Base-by-base conservation (phyloP, 2,888 invertebrate genomes). In the Chalcosyrphus nemorum region DNA sequence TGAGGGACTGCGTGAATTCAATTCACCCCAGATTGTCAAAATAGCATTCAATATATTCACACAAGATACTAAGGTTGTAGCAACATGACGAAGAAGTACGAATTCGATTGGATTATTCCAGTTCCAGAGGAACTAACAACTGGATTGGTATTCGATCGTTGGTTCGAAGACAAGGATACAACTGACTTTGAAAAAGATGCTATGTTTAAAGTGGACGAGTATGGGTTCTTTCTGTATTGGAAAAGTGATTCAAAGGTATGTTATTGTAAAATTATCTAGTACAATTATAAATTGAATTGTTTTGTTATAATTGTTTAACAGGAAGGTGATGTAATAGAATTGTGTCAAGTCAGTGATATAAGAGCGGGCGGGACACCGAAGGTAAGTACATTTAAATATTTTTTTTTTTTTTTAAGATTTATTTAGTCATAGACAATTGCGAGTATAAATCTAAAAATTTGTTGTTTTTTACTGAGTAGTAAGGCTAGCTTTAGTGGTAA, bases 211-310 rank as follows among this genome's bases (percentile, higher is more conserved):
- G 98, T 98, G 59, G 99, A 99, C 92, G 97, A 98, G 91, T 98
- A 97, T 92, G 99, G 98, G 50, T 99, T 99, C 93, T 99, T 99
- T 92, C 96, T 99, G 87, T 98, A 97, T 92, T 99, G 99, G 99
- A 99, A 98, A 92, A 98, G 98, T 90, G 98, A 98, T 86, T 97
- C 96, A 87, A 94, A 94, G 94, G 98, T 98, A 92, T 93, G 24
- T 5, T 1, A 24, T 21, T 17, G 11, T 1, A n/a, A 1, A 7
- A 11, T 15, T 19, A n/a, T n/a, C n/a, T 9, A n/a, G 5, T 56
- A 21, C 0, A 21, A 32, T 11, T 9, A 29, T 43, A 38, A 11
- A 15, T 1, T 15, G 2, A 68, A 4, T 41, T 32, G 21, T 6
- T 6, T 17, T 47, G 9, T 13, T 52, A 1, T 57, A 24, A 32